Evolutionary conservation across 1,140 invertebrate species (phyloP).

Genomic region (Stenopsyche tienmushanensis): DNA sequence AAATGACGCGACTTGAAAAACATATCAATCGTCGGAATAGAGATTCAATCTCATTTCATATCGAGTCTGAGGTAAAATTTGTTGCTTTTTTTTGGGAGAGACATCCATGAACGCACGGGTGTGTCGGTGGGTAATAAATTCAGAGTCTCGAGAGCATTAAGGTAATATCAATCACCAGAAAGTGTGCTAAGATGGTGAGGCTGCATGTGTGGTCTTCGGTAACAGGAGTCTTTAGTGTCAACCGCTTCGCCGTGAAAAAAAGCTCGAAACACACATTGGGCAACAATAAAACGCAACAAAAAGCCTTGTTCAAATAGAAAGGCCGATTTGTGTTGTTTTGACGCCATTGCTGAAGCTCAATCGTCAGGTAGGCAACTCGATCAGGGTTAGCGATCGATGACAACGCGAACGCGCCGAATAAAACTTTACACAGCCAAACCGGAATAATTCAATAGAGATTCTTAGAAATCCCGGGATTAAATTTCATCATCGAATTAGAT

Average conservation of each 20-base stretch:
- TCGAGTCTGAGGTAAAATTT: too few species aligned
- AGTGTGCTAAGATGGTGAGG: neutral
- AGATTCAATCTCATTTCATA: too few species aligned
- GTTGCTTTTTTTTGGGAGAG: too few species aligned
- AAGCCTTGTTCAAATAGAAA: slow-evolving; percentile 1
- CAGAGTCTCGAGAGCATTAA: slow-evolving; percentile 10
- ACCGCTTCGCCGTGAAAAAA: slow-evolving; percentile 11
- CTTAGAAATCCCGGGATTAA: too few species aligned
- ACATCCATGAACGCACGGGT: neutral
- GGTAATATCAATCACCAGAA: slow-evolving; percentile 14
- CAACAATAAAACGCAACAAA: slow-evolving; percentile 14
- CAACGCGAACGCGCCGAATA: too few species aligned
- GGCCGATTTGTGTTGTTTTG: neutral
- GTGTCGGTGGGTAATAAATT: neutral
- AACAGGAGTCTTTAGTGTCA: neutral
- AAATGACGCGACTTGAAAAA: too few species aligned
- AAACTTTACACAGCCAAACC: too few species aligned
- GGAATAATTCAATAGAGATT: too few species aligned
- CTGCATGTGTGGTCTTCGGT: slow-evolving; percentile 10
- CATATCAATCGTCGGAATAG: too few species aligned
- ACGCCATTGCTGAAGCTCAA: slow-evolving; percentile 5
- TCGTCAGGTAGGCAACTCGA: too few species aligned
- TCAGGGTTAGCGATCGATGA: too few species aligned
- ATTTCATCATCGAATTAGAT: too few species aligned
- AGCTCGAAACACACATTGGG: neutral